Evolutionary conservation across 2,797 vertebrate species (phyloP).

Genomic region (Menidia menidia): DNA sequence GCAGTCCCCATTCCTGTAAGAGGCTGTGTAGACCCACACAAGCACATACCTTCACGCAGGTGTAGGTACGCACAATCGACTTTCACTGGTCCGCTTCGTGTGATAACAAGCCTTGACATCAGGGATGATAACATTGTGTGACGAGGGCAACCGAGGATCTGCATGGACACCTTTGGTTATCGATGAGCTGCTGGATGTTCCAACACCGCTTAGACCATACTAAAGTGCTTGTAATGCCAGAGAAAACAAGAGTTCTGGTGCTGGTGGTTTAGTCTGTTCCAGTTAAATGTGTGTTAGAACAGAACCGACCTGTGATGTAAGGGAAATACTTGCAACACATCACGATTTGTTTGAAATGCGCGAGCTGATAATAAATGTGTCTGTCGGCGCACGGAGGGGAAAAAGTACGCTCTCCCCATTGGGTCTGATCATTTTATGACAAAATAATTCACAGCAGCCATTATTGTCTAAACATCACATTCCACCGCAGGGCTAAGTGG

Average conservation of each 20-base stretch:
- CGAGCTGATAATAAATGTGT: constrained; percentile 17
- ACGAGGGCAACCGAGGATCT: constrained; percentile 11
- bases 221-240: neutral
- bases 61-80: constrained; percentile 47
- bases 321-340: constrained; percentile 19
- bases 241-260: too few relatives aligned
- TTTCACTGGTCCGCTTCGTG: constrained; percentile 38
- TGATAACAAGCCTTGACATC: constrained; percentile 55
- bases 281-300: too few relatives aligned
- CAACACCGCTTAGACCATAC: constrained; percentile 4
- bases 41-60: constrained; percentile 28
- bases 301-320: too few relatives aligned
- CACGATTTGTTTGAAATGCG: constrained; percentile 35
- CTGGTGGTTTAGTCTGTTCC: too few relatives aligned
- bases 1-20: constrained; percentile 24
- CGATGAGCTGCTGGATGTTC: constrained; percentile 23
- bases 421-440: constrained; percentile 59
- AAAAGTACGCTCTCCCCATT: constrained; percentile 27
- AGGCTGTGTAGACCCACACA: constrained; percentile 3
- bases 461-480: constrained; percentile 72
- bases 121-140: constrained; percentile 60
- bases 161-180: constrained; percentile 18
- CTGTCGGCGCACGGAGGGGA: constrained; percentile 27
- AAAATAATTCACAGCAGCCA: constrained; percentile 63
- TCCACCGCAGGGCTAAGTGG: constrained; percentile 57